Percentiles rank a stretch among this genome's conserved stretches.
Conservation (phyloP, 2,797 vertebrate species). For the Eurystomus glaucurus region DNA sequence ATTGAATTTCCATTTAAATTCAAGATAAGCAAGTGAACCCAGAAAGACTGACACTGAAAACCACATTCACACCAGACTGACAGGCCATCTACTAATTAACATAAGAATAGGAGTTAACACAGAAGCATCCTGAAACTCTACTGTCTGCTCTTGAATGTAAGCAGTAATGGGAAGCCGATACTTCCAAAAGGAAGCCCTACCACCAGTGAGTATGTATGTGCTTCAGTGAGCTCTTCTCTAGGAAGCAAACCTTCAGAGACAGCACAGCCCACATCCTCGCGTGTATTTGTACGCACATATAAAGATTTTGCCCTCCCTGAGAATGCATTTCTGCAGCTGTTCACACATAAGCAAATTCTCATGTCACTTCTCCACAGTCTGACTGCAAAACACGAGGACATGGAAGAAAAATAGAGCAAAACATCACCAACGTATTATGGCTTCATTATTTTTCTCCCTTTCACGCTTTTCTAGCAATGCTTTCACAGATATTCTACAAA, state of each 20-base stretch:
- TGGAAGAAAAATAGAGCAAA: background rate
- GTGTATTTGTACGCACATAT: background rate
- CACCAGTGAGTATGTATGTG: background rate
- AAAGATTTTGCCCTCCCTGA: background rate
- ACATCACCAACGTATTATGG: background rate
- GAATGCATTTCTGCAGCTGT: background rate
- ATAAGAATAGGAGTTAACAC: background rate
- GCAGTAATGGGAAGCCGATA: background rate
- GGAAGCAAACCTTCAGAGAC: background rate
- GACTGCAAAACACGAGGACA: background rate
- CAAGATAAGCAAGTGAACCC: background rate
- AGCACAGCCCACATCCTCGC: background rate
- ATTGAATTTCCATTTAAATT: slow-evolving; percentile 10
- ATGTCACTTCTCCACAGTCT: background rate
- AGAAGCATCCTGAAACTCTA: background rate
- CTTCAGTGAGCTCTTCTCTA: background rate
- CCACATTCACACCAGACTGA: background rate
- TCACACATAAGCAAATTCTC: background rate
- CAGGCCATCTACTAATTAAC: background rate
- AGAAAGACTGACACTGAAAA: background rate
- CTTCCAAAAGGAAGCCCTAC: background rate
- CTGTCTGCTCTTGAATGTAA: background rate
- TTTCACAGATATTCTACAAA: background rate
- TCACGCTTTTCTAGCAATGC: background rate
- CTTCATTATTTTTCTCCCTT: background rate